Evolutionary conservation across 2,888 invertebrate genomes (phyloP), one percentile per base, ranked within the genome.

Genomic region (Sphaerophoria rueppellii): DNA sequence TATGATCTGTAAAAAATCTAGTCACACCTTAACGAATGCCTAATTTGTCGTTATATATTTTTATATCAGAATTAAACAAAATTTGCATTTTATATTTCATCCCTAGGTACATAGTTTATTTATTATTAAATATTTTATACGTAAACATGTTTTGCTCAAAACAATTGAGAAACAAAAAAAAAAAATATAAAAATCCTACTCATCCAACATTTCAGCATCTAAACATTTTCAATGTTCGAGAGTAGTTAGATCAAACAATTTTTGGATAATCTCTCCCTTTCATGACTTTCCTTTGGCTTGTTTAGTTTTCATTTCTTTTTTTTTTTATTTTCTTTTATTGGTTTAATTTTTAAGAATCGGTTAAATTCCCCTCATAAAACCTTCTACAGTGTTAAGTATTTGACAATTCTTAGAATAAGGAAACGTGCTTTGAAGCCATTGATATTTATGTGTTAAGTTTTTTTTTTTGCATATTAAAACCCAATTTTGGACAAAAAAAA

Each of bases 181-280:
- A 32, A 43, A 11, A 55, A n/a, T 55, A 63, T 63, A 9, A 57
- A 55, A 71, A 80, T 80, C 75, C 83, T 80, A 83, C 83, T 83
- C 83, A 83, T 83, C 83, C 83, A 83, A 83, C 83, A 83, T 83
- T 83, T 83, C 83, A 83, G 83, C 83, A 83, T 67, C 76, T 72
- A 60, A 69, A 83, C 83, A 83, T 72, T 24, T 24, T 79, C 75
- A 75, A 65, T 80, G 71, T 83, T 72, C 79, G 74, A 80, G 75
- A 80, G 71, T 80, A 83, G 79, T 83, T 61, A 69, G 69, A 70
- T 43, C 46, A 58, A 48, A 70, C 52, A 32, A 73, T 75, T 37
- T 77, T 83, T 75, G 80, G 83, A 83, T 83, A 83, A 83, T 83
- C 72, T 80, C 80, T 76, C 75, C 80, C 83, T 80, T 60, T 76